Conservation (phyloP, 2,888 invertebrate species). For the Crossocerus cetratus region DNA sequence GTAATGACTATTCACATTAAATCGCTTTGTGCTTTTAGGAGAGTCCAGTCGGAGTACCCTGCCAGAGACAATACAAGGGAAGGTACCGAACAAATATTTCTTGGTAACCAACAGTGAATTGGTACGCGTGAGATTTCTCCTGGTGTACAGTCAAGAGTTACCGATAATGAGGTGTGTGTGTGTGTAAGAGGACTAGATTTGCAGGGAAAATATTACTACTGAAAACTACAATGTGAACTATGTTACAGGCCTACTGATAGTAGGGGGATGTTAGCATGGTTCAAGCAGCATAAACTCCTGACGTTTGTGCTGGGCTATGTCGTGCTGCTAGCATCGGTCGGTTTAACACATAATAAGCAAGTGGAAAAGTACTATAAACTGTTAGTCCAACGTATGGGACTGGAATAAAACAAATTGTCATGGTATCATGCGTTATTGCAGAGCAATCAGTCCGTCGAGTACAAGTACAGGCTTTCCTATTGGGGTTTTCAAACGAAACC, state of each 20-base stretch:
- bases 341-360: constrained; percentile 82
- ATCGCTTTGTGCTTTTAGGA: constrained; percentile 48
- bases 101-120: constrained; percentile 87
- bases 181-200: not conserved
- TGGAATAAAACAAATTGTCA: constrained; percentile 57
- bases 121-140: constrained; percentile 85
- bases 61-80: constrained; percentile 73
- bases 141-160: constrained; percentile 81
- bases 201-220: not conserved
- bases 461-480: constrained; percentile 25
- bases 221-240: not conserved
- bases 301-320: constrained; percentile 83
- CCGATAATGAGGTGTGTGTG: constrained; percentile 62
- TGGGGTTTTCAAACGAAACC: constrained; percentile 17
- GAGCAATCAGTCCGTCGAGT: constrained; percentile 18
- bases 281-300: constrained; percentile 81
- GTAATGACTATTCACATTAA: not conserved
- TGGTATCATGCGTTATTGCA: constrained; percentile 13
- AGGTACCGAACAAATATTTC: constrained; percentile 84
- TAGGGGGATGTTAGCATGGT: constrained; percentile 77
- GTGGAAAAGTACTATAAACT: constrained; percentile 82
- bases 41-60: constrained; percentile 61
- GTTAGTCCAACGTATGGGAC: constrained; percentile 74
- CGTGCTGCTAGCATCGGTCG: constrained; percentile 82
- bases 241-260: constrained; percentile 56